These are phyloP conservation scores for Denticeps clupeoides DNA, from an alignment of 2,797 vertebrate genomes.

Conservation along the genomic window DNA sequence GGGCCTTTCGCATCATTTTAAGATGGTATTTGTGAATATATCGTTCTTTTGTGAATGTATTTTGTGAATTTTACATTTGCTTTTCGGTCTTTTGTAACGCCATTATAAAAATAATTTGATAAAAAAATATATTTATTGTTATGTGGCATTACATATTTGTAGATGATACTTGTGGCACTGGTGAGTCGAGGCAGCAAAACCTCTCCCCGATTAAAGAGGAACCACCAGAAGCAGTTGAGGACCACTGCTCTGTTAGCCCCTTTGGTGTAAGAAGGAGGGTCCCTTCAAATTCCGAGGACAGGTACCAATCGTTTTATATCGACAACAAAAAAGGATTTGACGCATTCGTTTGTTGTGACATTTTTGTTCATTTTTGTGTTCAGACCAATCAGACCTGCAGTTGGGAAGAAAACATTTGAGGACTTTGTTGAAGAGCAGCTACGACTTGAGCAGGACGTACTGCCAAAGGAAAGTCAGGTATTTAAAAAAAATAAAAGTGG, in stretches of 20 bases:
- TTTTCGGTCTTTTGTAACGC: too few relatives aligned
- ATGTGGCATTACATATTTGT: neutral
- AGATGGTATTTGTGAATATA: too few relatives aligned
- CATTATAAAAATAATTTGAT: too few relatives aligned
- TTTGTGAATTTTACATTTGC: too few relatives aligned
- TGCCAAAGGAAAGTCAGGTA: conserved; percentile 33
- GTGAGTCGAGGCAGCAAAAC: conserved; percentile 9
- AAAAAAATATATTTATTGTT: neutral
- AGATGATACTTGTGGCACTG: too few relatives aligned
- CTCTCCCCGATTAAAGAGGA: conserved; percentile 38
- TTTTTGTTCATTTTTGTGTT: neutral
- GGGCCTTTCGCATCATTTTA: too few relatives aligned
- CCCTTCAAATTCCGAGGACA: conserved; percentile 34
- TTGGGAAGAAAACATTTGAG: conserved; percentile 37
- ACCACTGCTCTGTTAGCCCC: conserved; percentile 9
- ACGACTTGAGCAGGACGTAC: conserved; percentile 27
- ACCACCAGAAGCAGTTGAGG: conserved; percentile 8
- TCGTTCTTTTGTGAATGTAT: too few relatives aligned
- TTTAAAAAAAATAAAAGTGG: neutral
- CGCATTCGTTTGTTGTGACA: neutral
- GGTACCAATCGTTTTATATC: conserved; percentile 28
- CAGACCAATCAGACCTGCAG: conserved; percentile 36
- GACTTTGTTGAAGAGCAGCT: conserved; percentile 41
- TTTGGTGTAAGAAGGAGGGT: conserved; percentile 27
- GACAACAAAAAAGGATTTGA: neutral